Base-by-base conservation (phyloP, 2,113 vertebrate species). In the Chascanopsetta lugubris region DNA sequence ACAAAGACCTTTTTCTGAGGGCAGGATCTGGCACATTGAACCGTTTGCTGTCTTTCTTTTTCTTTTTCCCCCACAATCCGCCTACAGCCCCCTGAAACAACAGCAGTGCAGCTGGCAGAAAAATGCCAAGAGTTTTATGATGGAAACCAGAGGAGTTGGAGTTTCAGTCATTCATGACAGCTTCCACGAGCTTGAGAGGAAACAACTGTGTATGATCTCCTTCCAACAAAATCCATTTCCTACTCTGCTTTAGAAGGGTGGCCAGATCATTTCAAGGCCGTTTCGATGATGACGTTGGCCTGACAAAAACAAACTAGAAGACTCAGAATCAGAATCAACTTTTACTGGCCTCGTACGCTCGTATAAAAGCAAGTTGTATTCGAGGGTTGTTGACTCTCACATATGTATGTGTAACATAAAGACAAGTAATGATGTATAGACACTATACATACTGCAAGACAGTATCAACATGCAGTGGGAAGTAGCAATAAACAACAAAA, bases 1-100 rank as follows among this genome's bases (percentile, higher is more conserved):
- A 36, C 5, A 10, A 4, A 30, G 18, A 47, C 17, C 30, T 42
- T n/a, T 48, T 55, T 74, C 40, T 36, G 22, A 53, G 43, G 50
- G 8, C 63, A 49, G 32, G 45, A 34, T 53, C 34, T 40, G 18
- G 25, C 63, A 57, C 42, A 46, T 8, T 34, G 36, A 0, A 20
- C 38, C 29, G 13, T 61, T 58, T 48, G 26, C 29, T 36, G 7
- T 58, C 29, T 30, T 12, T 29, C 5, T 27, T 29, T 45, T 11
- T 34, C 8, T 7, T 43, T 22, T 6, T n/a, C 38, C 15, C 61
- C 29, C 38, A 61, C 57, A 70, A 50, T 59, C 3, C 53, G 54
- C 59, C 62, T 17, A 67, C 24, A 69, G 51, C 51, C 59, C 6
- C 15, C 4, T 43, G 34, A 51, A 63, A 60, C 45, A 51, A 38